Base-by-base conservation (phyloP, 2,888 invertebrate species). In the Morpho deidamia region DNA sequence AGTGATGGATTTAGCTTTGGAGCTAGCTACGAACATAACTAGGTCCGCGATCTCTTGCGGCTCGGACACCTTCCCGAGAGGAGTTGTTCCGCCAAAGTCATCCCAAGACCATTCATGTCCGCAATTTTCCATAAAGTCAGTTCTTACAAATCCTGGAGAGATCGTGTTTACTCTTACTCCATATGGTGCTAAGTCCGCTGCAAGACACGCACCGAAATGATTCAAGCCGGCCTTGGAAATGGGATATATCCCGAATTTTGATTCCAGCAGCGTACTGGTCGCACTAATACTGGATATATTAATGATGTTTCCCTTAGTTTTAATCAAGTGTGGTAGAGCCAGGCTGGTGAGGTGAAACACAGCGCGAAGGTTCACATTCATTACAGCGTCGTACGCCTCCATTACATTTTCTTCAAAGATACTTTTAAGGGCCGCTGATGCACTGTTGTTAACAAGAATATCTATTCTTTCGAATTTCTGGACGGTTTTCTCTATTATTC, bases 111-210 rank as follows among this genome's bases (percentile, higher is more conserved):
- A 7, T 4, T 14, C 1, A 8, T 23, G 7, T 0, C 12, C n/a
- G 40, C 33, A n/a, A 32, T 47, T 47, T 7, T 40, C 8, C 0
- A 48, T 10, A 9, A 41, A 8, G 33, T 48, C 48, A 12, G 48
- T 48, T 0, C 9, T 11, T 12, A 41, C 40, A 12, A 40, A 40
- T 7, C 48, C 48, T 7, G 48, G 48, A 12, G 10, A 10, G 2
- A 48, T 40, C 33, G 40, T 40, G 48, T 48, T 48, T 3, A 48
- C 48, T 10, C 48, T 48, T 1, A 48, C 40, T 7, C 40, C 48
- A 34, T 48, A 40, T 4, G 33, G 12, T 1, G 48, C 48, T 7
- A 48, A 10, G 7, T 48, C 48, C 4, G 40, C 39, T 7, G 48
- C 39, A 4, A 48, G 11, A 7, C 12, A 48, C 4, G 48, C 40